Evolutionary conservation across 2,888 invertebrate species (phyloP).

Genomic region (Drosophila pegasa): DNA sequence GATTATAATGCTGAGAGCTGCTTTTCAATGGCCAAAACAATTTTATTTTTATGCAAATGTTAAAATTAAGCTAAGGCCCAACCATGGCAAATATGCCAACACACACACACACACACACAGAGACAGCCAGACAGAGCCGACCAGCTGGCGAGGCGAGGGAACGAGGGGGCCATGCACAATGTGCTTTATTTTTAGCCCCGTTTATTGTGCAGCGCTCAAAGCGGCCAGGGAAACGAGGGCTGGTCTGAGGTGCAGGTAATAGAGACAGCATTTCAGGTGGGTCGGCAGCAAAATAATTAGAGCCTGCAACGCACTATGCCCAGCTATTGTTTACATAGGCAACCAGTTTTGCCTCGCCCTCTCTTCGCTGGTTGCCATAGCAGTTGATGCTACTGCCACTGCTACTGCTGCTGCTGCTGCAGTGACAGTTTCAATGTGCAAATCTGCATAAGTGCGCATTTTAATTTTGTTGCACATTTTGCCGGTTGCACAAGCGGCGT

Average conservation of each 20-base stretch:
- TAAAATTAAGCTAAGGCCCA: constrained; percentile 61
- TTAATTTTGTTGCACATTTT: constrained; percentile 81
- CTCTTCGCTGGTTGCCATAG: constrained; percentile 42
- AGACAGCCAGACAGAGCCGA: background rate
- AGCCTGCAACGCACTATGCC: constrained; percentile 70
- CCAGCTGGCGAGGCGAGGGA: background rate
- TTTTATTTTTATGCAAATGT: constrained; percentile 74
- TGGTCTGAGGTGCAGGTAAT: constrained; percentile 19
- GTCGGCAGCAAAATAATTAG: constrained; percentile 76
- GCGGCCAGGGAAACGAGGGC: constrained; percentile 28
- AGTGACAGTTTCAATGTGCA: constrained; percentile 81
- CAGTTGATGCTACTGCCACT: constrained; percentile 18
- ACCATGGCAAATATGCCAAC: constrained; percentile 14
- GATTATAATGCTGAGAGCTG: constrained; percentile 62
- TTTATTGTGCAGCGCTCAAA: constrained; percentile 72
- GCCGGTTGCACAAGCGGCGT: constrained; percentile 67
- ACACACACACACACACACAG: too few relatives aligned
- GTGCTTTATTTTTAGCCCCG: constrained; percentile 69
- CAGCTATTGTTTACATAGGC: constrained; percentile 43
- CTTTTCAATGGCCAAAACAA: constrained; percentile 53
- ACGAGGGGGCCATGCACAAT: constrained; percentile 28
- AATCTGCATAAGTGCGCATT: constrained; percentile 81
- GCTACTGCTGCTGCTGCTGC: constrained; percentile 44
- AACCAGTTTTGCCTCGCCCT: background rate
- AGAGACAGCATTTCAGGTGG: constrained; percentile 58